phyloP scores from a whole-genome alignment of 1,140 invertebrate species.

The Leguminivora glycinivorella region DNA sequence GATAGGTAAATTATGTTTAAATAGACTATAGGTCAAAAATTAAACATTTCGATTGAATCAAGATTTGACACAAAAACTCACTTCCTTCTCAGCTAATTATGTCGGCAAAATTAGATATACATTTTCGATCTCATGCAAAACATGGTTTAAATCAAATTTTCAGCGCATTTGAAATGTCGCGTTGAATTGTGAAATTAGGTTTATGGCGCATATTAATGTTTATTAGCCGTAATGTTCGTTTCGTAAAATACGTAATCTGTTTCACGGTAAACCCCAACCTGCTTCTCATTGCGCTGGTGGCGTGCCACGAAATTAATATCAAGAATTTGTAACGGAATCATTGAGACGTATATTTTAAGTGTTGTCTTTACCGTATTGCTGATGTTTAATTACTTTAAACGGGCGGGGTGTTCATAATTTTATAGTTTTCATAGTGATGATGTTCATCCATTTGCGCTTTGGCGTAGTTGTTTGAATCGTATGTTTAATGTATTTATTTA shows the following conservation, averaged over 20 bases:
- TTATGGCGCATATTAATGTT: conserved; percentile 27
- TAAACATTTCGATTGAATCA: too few relatives aligned
- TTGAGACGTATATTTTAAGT: background rate
- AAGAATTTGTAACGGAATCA: background rate
- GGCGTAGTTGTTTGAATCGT: too few relatives aligned
- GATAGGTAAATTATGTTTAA: too few relatives aligned
- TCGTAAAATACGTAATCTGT: conserved; percentile 21
- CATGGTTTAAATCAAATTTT: background rate
- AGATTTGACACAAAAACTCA: too few relatives aligned
- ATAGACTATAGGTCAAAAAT: too few relatives aligned
- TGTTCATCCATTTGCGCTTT: too few relatives aligned
- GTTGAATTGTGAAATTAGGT: conserved; percentile 24
- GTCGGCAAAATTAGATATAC: background rate
- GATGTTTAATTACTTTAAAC: background rate
- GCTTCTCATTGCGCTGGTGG: background rate
- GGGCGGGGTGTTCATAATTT: background rate
- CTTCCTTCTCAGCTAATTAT: too few relatives aligned
- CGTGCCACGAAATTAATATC: background rate
- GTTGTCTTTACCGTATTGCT: background rate
- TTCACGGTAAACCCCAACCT: conserved; percentile 9
- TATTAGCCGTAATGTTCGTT: conserved; percentile 24
- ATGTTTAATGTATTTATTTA: too few relatives aligned
- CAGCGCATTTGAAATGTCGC: conserved; percentile 5
- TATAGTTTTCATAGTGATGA: too few relatives aligned
- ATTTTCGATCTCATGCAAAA: background rate